Evolutionary conservation across 53 echinoderm and acorn worm species (phyloP).

Genomic region (Holothuria scabra): DNA sequence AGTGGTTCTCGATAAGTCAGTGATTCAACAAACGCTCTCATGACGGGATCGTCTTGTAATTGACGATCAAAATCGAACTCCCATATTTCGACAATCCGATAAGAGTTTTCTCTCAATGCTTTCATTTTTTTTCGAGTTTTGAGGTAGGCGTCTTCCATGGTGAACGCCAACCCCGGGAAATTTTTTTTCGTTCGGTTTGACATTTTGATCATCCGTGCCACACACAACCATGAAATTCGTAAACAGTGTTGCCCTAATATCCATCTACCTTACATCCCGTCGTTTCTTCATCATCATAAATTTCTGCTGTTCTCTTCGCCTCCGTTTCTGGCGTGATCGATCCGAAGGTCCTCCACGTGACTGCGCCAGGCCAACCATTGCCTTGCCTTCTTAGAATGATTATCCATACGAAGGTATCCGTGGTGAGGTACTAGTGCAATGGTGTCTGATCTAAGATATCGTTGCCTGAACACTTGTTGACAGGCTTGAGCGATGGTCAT

Average conservation of each 20-base stretch:
- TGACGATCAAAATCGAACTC: neutral
- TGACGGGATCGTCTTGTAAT: neutral
- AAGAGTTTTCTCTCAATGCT: neutral
- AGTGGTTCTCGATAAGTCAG: neutral
- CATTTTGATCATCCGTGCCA: too few species aligned
- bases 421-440: conserved; percentile 17
- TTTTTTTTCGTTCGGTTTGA: too few species aligned
- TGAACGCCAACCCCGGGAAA: neutral
- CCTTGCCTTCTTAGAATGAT: conserved; percentile 45
- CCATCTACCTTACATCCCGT: too few species aligned
- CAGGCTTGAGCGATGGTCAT: conserved; percentile 63
- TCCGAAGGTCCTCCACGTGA: neutral
- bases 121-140: conserved; percentile 7
- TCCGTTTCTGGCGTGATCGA: too few species aligned
- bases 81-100: conserved; percentile 1
- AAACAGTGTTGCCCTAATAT: too few species aligned
- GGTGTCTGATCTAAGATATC: conserved; percentile 47
- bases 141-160: conserved; percentile 22
- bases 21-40: neutral
- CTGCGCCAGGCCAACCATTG: conserved; percentile 27
- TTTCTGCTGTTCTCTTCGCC: too few species aligned
- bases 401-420: conserved; percentile 15
- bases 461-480: conserved; percentile 59
- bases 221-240: too few species aligned
- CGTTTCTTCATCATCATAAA: too few species aligned